phyloP scores from a whole-genome alignment of 2,888 invertebrate genomes.

The Acrobasis suavella region DNA sequence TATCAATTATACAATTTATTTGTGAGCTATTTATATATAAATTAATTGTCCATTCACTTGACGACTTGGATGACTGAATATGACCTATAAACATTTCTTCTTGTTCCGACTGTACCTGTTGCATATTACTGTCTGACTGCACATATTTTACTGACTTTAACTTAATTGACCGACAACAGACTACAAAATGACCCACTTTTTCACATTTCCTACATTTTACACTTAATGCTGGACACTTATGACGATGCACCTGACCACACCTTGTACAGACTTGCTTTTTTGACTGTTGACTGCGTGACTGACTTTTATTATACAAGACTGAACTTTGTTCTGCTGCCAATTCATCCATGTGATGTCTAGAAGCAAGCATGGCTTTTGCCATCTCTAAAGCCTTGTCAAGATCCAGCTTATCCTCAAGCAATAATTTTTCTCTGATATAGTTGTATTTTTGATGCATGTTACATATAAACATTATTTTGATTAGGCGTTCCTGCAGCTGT shows the following conservation, averaged over 20 bases:
- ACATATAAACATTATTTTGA: constrained; percentile 30
- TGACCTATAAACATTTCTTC: constrained; percentile 29
- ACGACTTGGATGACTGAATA: constrained; percentile 25
- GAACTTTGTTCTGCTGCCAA: constrained; percentile 18
- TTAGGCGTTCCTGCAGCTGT: constrained; percentile 25
- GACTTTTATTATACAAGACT: constrained; percentile 21
- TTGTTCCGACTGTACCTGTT: constrained; percentile 27
- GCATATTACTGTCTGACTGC: constrained; percentile 23
- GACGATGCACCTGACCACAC: constrained; percentile 30
- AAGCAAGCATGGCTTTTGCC: constrained; percentile 21
- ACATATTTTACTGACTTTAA: constrained; percentile 28
- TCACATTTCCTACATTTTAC: constrained; percentile 30
- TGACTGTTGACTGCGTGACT: constrained; percentile 23
- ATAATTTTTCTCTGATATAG: constrained; percentile 28
- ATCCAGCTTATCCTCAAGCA: constrained; percentile 25
- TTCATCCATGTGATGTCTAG: constrained; percentile 26
- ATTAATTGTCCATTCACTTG: constrained; percentile 29
- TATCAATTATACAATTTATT: constrained; percentile 31
- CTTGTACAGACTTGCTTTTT: constrained; percentile 26
- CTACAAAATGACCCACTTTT: constrained; percentile 30
- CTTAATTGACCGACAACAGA: constrained; percentile 26
- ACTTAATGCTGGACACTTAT: constrained; percentile 29
- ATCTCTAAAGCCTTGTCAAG: constrained; percentile 23
- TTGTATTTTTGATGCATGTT: constrained; percentile 31
- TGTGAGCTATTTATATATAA: constrained; percentile 26